Conservation (phyloP, 2,888 invertebrate genomes). For the Toxonevra muliebris region DNA sequence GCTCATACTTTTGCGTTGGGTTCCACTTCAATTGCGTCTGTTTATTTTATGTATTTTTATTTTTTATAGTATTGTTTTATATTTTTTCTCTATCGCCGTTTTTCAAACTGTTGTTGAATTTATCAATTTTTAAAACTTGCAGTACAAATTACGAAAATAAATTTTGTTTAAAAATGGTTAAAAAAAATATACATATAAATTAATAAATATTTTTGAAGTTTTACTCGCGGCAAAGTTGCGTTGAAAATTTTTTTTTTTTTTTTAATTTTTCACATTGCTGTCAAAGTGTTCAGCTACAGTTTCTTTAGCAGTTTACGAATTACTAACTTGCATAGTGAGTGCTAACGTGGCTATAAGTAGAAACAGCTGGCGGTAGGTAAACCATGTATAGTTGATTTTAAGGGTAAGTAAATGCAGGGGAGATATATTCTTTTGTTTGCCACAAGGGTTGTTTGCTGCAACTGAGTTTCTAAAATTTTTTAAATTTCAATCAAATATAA, state of each 20-base stretch:
- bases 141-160: slow-evolving; percentile 31
- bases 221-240: slow-evolving; percentile 11
- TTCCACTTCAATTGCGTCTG: not conserved
- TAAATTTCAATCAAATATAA: too few relatives aligned
- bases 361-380: too few relatives aligned
- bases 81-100: not conserved
- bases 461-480: too few relatives aligned
- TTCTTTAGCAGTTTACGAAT: too few relatives aligned
- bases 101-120: slow-evolving; percentile 20
- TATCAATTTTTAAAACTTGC: slow-evolving; percentile 17
- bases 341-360: too few relatives aligned
- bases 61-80: not conserved
- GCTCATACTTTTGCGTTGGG: slow-evolving; percentile 38
- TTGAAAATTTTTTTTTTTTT: slow-evolving; percentile 6
- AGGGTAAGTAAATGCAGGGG: too few relatives aligned
- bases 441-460: too few relatives aligned
- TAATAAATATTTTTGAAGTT: slow-evolving; percentile 24
- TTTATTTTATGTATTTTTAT: slow-evolving; percentile 3
- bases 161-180: slow-evolving; percentile 31
- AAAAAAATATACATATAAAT: slow-evolving; percentile 12
- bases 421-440: too few relatives aligned
- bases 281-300: too few relatives aligned
- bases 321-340: too few relatives aligned
- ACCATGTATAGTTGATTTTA: too few relatives aligned
- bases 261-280: too few relatives aligned